These are phyloP conservation scores for Apocrypta bakeri DNA, from an alignment of 1,140 invertebrate species.

Conservation along the genomic window DNA sequence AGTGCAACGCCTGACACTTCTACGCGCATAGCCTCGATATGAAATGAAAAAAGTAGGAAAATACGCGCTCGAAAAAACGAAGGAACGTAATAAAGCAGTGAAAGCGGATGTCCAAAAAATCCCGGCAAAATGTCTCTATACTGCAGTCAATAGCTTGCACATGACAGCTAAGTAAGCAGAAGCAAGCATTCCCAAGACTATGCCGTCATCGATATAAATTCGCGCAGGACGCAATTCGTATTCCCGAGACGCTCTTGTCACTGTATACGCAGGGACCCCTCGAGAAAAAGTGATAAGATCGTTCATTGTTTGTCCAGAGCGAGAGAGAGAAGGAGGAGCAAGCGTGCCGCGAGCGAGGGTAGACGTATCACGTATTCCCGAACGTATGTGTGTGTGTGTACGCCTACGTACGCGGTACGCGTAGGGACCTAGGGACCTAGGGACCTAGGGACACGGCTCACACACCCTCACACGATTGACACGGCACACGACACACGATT, in stretches of 20 bases:
- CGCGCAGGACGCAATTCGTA: constrained; percentile 27
- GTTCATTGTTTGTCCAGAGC: background rate
- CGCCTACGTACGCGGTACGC: too few species aligned
- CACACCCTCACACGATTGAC: too few species aligned
- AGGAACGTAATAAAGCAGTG: background rate
- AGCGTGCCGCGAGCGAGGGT: background rate
- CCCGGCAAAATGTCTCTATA: background rate
- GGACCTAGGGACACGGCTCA: too few species aligned
- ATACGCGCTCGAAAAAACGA: background rate
- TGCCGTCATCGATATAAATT: constrained; percentile 37
- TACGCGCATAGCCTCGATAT: background rate
- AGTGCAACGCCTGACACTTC: background rate
- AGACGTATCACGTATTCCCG: background rate
- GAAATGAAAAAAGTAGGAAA: background rate
- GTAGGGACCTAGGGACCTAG: too few species aligned
- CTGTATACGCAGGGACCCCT: background rate
- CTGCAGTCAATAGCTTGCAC: too few species aligned
- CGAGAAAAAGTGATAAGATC: background rate
- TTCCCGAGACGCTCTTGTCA: background rate
- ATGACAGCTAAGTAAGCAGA: background rate
- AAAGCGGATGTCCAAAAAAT: background rate
- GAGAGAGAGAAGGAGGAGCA: background rate
- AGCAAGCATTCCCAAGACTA: background rate
- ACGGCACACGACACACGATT: too few species aligned
- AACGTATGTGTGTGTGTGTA: background rate